These are phyloP conservation scores for Drosophila rubida DNA, from an alignment of 2,888 invertebrate species.

Conservation along the genomic window DNA sequence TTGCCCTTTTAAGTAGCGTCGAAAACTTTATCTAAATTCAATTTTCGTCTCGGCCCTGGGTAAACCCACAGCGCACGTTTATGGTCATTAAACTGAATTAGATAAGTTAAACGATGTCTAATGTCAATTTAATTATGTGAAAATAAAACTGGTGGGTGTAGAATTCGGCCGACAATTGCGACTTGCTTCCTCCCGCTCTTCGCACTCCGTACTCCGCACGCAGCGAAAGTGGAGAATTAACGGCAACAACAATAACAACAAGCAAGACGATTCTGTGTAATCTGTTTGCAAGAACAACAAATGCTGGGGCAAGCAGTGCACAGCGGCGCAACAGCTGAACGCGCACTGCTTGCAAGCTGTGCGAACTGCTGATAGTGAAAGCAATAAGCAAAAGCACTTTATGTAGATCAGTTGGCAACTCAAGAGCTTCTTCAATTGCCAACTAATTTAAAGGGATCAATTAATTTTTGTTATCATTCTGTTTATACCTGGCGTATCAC, in stretches of 20 bases:
- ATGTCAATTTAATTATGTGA: conserved; percentile 75
- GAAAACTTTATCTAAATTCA: conserved; percentile 60
- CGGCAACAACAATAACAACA: neutral
- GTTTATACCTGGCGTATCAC: too few relatives aligned
- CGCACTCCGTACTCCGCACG: neutral
- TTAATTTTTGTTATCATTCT: too few relatives aligned
- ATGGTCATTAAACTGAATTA: conserved; percentile 58
- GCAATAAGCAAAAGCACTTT: too few relatives aligned
- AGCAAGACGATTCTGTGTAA: neutral
- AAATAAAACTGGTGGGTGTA: conserved; percentile 38
- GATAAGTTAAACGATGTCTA: conserved; percentile 69
- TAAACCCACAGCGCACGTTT: conserved; percentile 37
- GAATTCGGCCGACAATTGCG: neutral
- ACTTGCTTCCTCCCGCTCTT: neutral
- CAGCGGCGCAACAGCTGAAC: neutral
- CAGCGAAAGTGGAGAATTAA: neutral
- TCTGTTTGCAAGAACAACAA: neutral
- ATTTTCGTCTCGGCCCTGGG: conserved; percentile 37
- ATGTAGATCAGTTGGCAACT: too few relatives aligned
- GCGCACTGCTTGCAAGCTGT: neutral
- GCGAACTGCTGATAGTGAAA: neutral
- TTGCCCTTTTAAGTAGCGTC: conserved; percentile 7
- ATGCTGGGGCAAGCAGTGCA: neutral
- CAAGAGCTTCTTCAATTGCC: too few relatives aligned
- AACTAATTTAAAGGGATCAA: too few relatives aligned